A percentile compares a stretch with the other conserved stretches of the same genome.
Conservation (phyloP, 2,113 vertebrate genomes). For the Miniopterus natalensis region DNA sequence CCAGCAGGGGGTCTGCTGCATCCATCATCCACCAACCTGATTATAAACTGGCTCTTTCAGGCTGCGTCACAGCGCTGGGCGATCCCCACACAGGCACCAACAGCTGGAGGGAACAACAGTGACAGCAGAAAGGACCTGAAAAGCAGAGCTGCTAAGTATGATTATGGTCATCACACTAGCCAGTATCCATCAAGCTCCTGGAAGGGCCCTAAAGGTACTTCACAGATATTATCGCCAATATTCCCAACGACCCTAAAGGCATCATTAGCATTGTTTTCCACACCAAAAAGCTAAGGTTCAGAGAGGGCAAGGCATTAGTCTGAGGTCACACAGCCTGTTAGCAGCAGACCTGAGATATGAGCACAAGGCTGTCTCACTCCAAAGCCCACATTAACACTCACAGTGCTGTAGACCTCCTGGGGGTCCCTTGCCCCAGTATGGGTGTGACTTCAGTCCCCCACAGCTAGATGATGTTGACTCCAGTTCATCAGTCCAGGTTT, state of each 20-base stretch:
- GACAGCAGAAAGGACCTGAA: not conserved
- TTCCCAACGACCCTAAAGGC: not conserved
- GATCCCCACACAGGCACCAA: not conserved
- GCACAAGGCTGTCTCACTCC: not conserved
- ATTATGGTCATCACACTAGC: not conserved
- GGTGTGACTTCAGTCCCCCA: not conserved
- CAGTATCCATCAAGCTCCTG: not conserved
- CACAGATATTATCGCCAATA: not conserved
- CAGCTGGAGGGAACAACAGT: constrained; percentile 59
- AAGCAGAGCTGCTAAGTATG: not conserved
- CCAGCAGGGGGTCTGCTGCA: constrained; percentile 77
- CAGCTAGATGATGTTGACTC: not conserved
- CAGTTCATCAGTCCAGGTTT: not conserved
- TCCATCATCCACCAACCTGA: constrained; percentile 85
- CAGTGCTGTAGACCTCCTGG: accelerated
- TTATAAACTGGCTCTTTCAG: constrained; percentile 79
- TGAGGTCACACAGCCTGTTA: not conserved
- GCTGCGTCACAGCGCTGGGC: not conserved
- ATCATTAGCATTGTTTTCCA: not conserved
- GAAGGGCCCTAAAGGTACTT: not conserved
- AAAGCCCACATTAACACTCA: not conserved
- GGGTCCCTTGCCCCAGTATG: not conserved
- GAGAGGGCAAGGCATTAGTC: constrained; percentile 1
- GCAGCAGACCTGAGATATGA: not conserved
- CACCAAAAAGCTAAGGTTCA: constrained; percentile 15